phyloP scores from a whole-genome alignment of 1,140 invertebrate genomes.

The Brachionus angularis region DNA sequence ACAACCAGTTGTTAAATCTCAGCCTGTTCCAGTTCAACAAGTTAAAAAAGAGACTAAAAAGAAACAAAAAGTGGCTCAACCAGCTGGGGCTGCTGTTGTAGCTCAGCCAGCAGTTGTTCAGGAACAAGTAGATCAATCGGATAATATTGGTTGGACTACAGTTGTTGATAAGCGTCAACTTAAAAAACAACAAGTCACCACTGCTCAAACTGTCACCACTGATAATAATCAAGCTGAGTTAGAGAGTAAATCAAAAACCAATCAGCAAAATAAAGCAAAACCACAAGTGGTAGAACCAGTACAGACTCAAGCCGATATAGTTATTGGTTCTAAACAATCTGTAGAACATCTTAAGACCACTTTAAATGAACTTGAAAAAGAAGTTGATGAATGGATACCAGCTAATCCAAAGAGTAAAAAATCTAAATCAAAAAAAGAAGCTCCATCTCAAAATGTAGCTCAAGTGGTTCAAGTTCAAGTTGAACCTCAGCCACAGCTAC shows the following conservation, averaged over 20 bases:
- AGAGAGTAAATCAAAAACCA: neutral
- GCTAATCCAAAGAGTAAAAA: constrained; percentile 22
- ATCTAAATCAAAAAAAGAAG: neutral
- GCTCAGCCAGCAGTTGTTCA: neutral
- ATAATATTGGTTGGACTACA: constrained; percentile 15
- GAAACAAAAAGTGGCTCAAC: neutral
- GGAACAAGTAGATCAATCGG: too few relatives aligned
- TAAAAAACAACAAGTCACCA: constrained; percentile 23
- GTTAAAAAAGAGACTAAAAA: constrained; percentile 10
- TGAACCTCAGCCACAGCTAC: too few relatives aligned
- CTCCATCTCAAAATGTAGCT: neutral
- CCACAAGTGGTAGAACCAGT: too few relatives aligned
- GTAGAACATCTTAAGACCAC: too few relatives aligned
- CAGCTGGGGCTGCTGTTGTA: neutral
- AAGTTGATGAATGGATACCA: constrained; percentile 23
- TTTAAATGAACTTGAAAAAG: too few relatives aligned
- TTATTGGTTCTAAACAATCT: constrained; percentile 6
- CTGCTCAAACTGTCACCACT: neutral
- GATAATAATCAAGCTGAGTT: neutral
- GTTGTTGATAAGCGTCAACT: constrained; percentile 17
- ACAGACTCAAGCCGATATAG: neutral
- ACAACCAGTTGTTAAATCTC: neutral
- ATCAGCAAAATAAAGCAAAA: neutral
- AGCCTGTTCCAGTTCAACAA: neutral
- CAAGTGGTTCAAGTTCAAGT: neutral